Base-by-base conservation (phyloP, 1,140 invertebrate genomes). In the Drosophila lini region DNA sequence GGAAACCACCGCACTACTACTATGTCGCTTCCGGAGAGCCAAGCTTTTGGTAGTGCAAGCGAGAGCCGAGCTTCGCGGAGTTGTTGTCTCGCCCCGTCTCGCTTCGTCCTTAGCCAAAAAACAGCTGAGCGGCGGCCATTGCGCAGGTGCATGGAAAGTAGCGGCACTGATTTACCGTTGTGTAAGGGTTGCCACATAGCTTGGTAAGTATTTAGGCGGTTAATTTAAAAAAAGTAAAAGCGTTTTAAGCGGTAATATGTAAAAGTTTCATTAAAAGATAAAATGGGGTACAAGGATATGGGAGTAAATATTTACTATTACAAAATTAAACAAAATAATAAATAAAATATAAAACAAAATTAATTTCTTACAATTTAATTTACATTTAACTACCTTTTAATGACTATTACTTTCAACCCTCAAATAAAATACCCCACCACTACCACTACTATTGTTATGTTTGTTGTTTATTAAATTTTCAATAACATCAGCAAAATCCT, bases 401-500 rank as follows among this genome's bases (percentile, higher is more conserved):
- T 22, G 0, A 34, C 3, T 22, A 13, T 9, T 3, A 13, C n/a
- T 19, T 34, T 1, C 0, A 16, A 16, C n/a, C n/a, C 1, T 15
- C 15, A 9, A 53, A 15, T 53, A 53, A 53, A 38, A 53, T 22
- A 36, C 52, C 32, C 34, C 52, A 10, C 52, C 19, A 53, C 52
- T 34, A 15, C 34, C n/a, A 6, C 47, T 56, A 61, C 28, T n/a
- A 41, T 68, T 84, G 61, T 78, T 80, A 80, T 84, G 68, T 75
- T 53, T 74, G 75, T 57, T 61, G 65, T 88, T 88, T 89, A 83
- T 80, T 83, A 68, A 83, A 71, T 89, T 89, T 89, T 89, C 59
- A 81, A 89, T 89, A 89, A 89, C 84, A 89, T 89, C 84, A 89
- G 84, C 84, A 81, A 89, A 88, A 80, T 55, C 80, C 84, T 89